Percentiles rank a stretch among this genome's conserved stretches.
Conservation (phyloP, 2,797 vertebrate genomes). For the Enteromius mattozi region DNA sequence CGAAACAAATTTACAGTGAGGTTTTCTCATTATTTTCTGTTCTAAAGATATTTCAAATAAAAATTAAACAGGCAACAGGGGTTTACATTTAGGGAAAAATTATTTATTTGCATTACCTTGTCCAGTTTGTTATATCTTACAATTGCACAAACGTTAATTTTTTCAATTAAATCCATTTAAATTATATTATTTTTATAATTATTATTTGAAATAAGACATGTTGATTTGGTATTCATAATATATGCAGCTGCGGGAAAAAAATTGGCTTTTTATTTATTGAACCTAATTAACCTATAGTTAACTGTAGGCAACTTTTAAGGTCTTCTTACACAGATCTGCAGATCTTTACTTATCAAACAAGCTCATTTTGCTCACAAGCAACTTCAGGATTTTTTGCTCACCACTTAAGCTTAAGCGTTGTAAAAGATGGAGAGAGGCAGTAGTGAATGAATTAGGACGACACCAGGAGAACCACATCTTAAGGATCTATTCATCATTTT, state of each 20-base stretch:
- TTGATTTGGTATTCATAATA: background rate
- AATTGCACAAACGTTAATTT: background rate
- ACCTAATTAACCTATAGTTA: background rate
- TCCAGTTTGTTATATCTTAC: background rate
- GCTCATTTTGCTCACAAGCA: background rate
- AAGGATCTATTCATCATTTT: background rate
- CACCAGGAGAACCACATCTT: slow-evolving; percentile 7
- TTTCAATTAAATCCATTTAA: background rate
- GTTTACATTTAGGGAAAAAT: background rate
- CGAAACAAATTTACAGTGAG: background rate
- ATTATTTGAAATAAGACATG: background rate
- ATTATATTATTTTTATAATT: background rate
- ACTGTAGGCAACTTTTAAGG: background rate
- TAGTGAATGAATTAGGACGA: background rate
- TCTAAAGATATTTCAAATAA: background rate
- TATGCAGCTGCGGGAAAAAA: background rate
- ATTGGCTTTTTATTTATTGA: background rate
- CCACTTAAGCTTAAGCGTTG: background rate
- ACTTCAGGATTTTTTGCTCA: background rate
- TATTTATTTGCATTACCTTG: background rate
- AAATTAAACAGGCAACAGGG: background rate
- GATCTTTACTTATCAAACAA: background rate
- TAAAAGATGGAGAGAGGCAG: background rate
- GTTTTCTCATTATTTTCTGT: background rate
- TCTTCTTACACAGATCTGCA: background rate